These are phyloP conservation scores for Sialia sialis DNA, from an alignment of 2,113 vertebrate species.

Conservation along the genomic window DNA sequence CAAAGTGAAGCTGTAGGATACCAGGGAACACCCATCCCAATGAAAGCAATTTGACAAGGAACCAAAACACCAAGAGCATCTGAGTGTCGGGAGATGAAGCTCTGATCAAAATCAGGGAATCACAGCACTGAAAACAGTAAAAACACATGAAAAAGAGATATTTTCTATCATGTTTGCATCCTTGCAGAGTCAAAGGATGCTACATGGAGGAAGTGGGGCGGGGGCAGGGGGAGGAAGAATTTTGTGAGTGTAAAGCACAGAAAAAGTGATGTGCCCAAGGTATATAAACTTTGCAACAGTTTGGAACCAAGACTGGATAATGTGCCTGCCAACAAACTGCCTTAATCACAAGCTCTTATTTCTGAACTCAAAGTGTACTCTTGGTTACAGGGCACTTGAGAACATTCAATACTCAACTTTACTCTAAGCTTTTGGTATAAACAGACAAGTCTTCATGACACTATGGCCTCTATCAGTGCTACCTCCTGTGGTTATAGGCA, in stretches of 20 bases:
- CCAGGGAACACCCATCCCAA: not conserved
- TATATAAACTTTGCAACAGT: not conserved
- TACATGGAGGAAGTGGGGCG: not conserved
- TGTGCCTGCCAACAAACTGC: not conserved
- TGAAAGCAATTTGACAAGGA: not conserved
- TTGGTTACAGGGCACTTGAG: not conserved
- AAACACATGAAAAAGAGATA: not conserved
- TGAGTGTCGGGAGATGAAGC: not conserved
- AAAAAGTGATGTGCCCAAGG: not conserved
- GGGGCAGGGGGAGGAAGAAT: fast-evolving
- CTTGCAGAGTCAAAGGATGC: not conserved
- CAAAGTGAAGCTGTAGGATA: not conserved
- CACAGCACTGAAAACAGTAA: not conserved
- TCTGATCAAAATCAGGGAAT: not conserved
- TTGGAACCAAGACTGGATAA: not conserved
- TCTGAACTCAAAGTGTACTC: not conserved
- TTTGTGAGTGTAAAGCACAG: not conserved
- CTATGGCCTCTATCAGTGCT: not conserved
- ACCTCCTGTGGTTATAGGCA: not conserved
- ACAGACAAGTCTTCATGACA: not conserved
- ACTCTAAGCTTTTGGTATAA: not conserved
- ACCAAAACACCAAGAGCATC: not conserved
- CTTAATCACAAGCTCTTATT: not conserved
- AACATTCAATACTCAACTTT: not conserved
- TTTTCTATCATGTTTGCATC: not conserved